A percentile compares a stretch with the other conserved stretches of the same genome.
Conservation (phyloP, 2,113 vertebrate species). For the Fregata magnificens region DNA sequence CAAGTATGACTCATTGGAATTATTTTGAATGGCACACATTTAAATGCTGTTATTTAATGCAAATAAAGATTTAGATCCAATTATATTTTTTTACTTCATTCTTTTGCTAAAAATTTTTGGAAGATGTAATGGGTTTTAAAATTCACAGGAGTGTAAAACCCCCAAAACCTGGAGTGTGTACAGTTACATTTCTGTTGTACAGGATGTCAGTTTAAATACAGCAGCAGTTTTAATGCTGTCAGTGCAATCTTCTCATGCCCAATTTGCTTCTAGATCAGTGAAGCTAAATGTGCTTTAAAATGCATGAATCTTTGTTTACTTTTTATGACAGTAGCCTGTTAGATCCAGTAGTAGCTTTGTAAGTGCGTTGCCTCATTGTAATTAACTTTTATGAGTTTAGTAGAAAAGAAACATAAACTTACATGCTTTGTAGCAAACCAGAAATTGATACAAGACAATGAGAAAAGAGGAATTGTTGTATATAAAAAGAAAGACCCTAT, state of each 20-base stretch:
- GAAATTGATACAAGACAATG: background rate
- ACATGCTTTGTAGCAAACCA: background rate
- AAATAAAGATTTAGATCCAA: background rate
- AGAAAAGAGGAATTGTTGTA: background rate
- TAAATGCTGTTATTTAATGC: background rate
- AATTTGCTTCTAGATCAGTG: conserved; percentile 35
- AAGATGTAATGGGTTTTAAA: background rate
- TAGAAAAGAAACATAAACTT: conserved; percentile 4
- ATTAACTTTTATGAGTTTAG: background rate
- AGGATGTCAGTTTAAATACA: background rate
- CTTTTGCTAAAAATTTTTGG: background rate
- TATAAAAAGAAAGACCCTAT: background rate
- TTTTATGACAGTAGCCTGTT: background rate
- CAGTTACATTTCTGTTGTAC: background rate
- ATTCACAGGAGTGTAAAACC: background rate
- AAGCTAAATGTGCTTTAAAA: conserved; percentile 29
- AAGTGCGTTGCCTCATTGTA: background rate
- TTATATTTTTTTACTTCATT: background rate
- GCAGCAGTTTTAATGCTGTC: background rate
- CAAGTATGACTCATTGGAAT: background rate
- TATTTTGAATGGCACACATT: background rate
- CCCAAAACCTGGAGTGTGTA: background rate
- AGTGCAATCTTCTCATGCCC: background rate
- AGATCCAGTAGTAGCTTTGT: background rate
- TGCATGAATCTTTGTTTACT: conserved; percentile 25